Conservation (phyloP, 2,888 invertebrate genomes). For the Cabera pusaria region DNA sequence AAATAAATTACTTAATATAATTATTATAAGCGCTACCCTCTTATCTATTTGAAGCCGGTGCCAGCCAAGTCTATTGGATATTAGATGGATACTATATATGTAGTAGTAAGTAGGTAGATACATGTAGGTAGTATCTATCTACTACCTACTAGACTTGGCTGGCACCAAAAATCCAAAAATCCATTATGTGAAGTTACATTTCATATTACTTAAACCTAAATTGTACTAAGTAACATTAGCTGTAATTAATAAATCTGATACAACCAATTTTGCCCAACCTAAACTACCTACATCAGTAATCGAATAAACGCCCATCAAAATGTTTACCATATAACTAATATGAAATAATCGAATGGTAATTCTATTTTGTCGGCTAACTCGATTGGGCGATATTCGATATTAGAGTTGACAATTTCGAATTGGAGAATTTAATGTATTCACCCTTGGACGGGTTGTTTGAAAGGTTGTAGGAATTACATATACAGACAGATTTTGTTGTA, state of each 20-base stretch:
- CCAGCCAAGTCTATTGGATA: too few relatives aligned
- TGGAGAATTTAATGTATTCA: slow-evolving; percentile 76
- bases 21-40: too few relatives aligned
- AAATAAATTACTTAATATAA: too few relatives aligned
- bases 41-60: too few relatives aligned
- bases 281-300: slow-evolving; percentile 27
- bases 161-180: too few relatives aligned
- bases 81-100: too few relatives aligned
- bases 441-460: slow-evolving; percentile 49
- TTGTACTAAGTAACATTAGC: neutral
- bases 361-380: slow-evolving; percentile 63
- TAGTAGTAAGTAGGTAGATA: too few relatives aligned
- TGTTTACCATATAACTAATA: slow-evolving; percentile 72
- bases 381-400: slow-evolving; percentile 64
- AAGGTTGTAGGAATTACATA: slow-evolving; percentile 8
- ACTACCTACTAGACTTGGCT: too few relatives aligned
- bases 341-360: slow-evolving; percentile 70
- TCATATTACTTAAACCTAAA: too few relatives aligned
- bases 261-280: slow-evolving; percentile 9
- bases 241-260: neutral
- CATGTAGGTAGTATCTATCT: too few relatives aligned
- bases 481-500: too few relatives aligned
- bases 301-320: slow-evolving; percentile 32
- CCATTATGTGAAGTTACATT: too few relatives aligned
- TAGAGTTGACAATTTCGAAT: slow-evolving; percentile 78